Evolutionary conservation across 2,113 vertebrate species (phyloP).

Genomic region (Reinhardtius hippoglossoides): DNA sequence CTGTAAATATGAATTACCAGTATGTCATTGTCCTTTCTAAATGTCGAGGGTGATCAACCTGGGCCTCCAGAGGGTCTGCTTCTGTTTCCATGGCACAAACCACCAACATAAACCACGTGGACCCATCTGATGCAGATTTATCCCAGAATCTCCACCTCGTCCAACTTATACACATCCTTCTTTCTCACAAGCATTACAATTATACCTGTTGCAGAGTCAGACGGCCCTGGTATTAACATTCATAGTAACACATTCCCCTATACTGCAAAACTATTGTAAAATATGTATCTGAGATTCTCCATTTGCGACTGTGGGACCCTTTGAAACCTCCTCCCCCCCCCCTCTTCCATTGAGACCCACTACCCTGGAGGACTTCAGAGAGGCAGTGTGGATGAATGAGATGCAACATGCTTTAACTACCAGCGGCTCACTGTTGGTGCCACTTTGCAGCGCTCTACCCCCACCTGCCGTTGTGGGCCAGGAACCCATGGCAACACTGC

Average conservation of each 20-base stretch:
- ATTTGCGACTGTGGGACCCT: not conserved
- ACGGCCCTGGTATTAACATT: conserved; percentile 6
- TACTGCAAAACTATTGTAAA: not conserved
- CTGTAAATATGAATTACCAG: conserved; percentile 8
- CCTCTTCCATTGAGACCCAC: not conserved
- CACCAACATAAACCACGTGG: conserved; percentile 1
- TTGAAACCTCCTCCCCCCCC: not conserved
- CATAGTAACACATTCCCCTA: conserved; percentile 18
- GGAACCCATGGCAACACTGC: conserved; percentile 49
- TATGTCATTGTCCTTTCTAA: not conserved
- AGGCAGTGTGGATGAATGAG: conserved; percentile 1
- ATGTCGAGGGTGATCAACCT: not conserved
- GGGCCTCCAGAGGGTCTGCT: not conserved
- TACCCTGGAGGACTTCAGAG: not conserved
- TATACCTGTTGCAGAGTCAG: not conserved
- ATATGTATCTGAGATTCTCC: not conserved
- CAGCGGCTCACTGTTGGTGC: conserved; percentile 44
- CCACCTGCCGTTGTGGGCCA: conserved; percentile 81
- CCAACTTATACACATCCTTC: not conserved
- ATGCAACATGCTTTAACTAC: conserved; percentile 33
- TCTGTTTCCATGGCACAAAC: not conserved
- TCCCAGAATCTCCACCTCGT: not conserved
- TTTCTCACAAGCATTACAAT: not conserved
- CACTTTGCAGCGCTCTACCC: conserved; percentile 81
- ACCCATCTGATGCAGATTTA: too few relatives aligned